A percentile compares a stretch with the other conserved stretches of the same genome.
phyloP scores from a whole-genome alignment of 2,113 vertebrate genomes.

The Pteropus alecto region DNA sequence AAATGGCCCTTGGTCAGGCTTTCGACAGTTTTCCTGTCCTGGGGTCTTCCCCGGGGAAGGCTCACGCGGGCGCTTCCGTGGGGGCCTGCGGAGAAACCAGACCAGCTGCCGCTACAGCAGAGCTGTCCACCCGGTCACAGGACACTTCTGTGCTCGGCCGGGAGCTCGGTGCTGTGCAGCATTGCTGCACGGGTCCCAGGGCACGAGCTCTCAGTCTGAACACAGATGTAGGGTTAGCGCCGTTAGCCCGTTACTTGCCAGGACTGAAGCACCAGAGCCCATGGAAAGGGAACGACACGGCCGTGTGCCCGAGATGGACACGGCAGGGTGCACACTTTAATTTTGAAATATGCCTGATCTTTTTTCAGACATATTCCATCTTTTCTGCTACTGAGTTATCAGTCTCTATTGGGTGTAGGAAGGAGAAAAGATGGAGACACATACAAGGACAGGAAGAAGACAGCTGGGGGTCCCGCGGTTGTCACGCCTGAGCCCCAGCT shows the following conservation, averaged over 20 bases:
- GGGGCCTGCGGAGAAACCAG: neutral
- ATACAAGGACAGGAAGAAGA: neutral
- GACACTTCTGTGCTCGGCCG: neutral
- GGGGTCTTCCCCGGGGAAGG: neutral
- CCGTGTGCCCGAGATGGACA: neutral
- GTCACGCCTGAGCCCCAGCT: neutral
- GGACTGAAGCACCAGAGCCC: too few species aligned
- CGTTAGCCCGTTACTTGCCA: neutral
- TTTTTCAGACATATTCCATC: neutral
- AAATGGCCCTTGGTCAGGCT: neutral
- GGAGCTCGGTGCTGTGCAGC: neutral
- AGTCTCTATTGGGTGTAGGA: neutral
- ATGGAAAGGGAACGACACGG: too few species aligned
- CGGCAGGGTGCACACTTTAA: neutral
- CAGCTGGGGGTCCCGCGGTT: neutral
- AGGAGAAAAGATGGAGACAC: neutral
- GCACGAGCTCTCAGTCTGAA: neutral
- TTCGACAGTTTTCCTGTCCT: neutral
- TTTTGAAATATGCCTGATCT: neutral
- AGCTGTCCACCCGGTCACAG: too few species aligned
- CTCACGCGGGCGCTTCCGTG: neutral
- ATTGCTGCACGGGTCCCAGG: neutral
- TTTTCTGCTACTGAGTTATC: neutral
- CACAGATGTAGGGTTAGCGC: neutral
- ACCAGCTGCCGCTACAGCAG: too few species aligned